phyloP scores from a whole-genome alignment of 37 sponge, comb jelly and placozoan genomes.

The Ephydatia muelleri region DNA sequence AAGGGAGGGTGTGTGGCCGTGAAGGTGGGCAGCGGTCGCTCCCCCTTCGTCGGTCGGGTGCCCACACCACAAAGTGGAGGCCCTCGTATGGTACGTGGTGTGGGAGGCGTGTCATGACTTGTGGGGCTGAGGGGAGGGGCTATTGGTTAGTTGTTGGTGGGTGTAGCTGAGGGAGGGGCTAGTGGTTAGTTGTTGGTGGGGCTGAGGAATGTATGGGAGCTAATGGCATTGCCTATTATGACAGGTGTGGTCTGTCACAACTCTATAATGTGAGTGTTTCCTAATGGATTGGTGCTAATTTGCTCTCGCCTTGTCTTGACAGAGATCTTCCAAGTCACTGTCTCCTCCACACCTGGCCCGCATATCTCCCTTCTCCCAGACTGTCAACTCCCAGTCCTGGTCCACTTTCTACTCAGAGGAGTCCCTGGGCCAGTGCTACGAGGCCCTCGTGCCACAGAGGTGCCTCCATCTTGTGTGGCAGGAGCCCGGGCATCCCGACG shows the following conservation, averaged over 20 bases:
- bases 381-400: slow-evolving; percentile 62
- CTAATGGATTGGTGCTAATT: background rate
- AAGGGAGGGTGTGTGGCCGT: slow-evolving; percentile 14
- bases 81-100: background rate
- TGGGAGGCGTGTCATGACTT: too few species aligned
- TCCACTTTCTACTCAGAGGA: slow-evolving; percentile 73
- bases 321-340: slow-evolving; percentile 55
- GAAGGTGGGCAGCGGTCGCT: slow-evolving; percentile 23
- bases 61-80: slow-evolving; percentile 25
- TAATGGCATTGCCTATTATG: too few species aligned
- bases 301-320: background rate
- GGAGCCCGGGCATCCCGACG: slow-evolving; percentile 4
- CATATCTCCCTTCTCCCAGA: slow-evolving; percentile 55
- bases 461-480: slow-evolving; percentile 61
- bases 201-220: too few species aligned
- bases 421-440: slow-evolving; percentile 43
- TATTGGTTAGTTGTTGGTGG: too few species aligned
- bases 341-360: slow-evolving; percentile 54
- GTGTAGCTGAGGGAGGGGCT: too few species aligned
- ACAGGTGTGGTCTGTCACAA: too few species aligned
- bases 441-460: slow-evolving; percentile 64
- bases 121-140: too few species aligned
- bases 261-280: background rate
- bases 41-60: slow-evolving; percentile 40
- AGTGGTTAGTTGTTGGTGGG: too few species aligned